These are phyloP conservation scores for Hydropotes inermis DNA, from an alignment of 2,113 vertebrate species.

Conservation along the genomic window DNA sequence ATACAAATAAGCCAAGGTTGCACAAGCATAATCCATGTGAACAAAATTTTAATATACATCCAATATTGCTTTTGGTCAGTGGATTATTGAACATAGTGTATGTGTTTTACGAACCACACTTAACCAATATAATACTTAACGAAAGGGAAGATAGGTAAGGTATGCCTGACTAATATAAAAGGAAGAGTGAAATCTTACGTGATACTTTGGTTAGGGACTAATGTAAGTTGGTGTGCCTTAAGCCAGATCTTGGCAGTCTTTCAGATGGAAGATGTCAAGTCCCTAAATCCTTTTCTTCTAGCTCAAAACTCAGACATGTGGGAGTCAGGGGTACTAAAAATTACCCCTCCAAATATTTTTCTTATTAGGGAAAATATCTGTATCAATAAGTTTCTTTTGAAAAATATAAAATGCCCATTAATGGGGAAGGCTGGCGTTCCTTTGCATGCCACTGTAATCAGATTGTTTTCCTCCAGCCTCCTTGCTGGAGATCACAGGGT, in stretches of 20 bases:
- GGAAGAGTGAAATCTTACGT: neutral
- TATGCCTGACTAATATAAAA: neutral
- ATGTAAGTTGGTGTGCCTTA: neutral
- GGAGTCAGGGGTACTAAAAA: neutral
- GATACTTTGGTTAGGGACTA: constrained; percentile 7
- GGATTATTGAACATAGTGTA: neutral
- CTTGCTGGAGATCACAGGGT: neutral
- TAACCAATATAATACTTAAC: neutral
- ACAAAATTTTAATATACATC: constrained; percentile 30
- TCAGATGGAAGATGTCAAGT: neutral
- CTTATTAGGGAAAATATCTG: neutral
- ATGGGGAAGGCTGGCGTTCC: neutral
- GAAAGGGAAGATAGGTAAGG: neutral
- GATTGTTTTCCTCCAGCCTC: neutral
- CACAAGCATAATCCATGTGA: constrained; percentile 34
- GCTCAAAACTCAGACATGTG: neutral
- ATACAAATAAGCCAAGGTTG: constrained; percentile 66
- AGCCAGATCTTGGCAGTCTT: constrained; percentile 33
- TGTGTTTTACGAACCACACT: neutral
- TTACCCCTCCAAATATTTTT: neutral
- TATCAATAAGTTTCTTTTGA: neutral
- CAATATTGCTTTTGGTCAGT: neutral
- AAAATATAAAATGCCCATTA: neutral
- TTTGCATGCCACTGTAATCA: neutral
- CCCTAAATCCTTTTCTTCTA: constrained; percentile 24